phyloP scores from a whole-genome alignment of 35 echinoderm and acorn worm genomes.

The Patiria miniata region DNA sequence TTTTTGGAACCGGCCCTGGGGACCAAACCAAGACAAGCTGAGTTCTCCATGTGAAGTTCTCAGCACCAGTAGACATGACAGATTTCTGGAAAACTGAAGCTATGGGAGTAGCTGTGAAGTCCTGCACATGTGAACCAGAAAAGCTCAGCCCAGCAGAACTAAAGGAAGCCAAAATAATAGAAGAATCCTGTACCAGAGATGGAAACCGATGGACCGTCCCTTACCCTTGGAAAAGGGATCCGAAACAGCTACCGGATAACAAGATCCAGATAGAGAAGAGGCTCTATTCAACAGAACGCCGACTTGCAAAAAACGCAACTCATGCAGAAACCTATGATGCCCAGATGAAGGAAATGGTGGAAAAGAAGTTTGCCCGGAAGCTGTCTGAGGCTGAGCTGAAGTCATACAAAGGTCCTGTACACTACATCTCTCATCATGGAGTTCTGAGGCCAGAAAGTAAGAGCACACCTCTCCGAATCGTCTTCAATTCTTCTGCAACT shows the following conservation, averaged over 20 bases:
- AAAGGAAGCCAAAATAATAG: slow-evolving; percentile 60
- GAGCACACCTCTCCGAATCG: slow-evolving; percentile 70
- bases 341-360: slow-evolving; percentile 71
- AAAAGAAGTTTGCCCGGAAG: slow-evolving; percentile 82
- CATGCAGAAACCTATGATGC: slow-evolving; percentile 67
- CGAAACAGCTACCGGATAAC: slow-evolving; percentile 64
- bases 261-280: slow-evolving; percentile 58
- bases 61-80: slow-evolving; percentile 45
- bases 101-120: slow-evolving; percentile 45
- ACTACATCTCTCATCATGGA: slow-evolving; percentile 68
- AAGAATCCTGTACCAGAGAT: slow-evolving; percentile 36
- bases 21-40: neutral
- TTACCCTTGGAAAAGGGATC: slow-evolving; percentile 74
- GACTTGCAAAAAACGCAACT: slow-evolving; percentile 48
- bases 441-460: slow-evolving; percentile 67
- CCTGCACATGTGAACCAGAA: slow-evolving; percentile 45
- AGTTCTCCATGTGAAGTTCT: slow-evolving; percentile 49
- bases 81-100: slow-evolving; percentile 68
- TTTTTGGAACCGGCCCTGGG: slow-evolving; percentile 34
- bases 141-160: slow-evolving; percentile 45
- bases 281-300: slow-evolving; percentile 54
- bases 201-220: slow-evolving; percentile 74
- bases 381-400: slow-evolving; percentile 46
- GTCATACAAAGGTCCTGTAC: slow-evolving; percentile 59
- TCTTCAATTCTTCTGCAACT: slow-evolving; percentile 60